Evolutionary conservation across 1,140 invertebrate species (phyloP).

Genomic region (Sycophaga agraensis): DNA sequence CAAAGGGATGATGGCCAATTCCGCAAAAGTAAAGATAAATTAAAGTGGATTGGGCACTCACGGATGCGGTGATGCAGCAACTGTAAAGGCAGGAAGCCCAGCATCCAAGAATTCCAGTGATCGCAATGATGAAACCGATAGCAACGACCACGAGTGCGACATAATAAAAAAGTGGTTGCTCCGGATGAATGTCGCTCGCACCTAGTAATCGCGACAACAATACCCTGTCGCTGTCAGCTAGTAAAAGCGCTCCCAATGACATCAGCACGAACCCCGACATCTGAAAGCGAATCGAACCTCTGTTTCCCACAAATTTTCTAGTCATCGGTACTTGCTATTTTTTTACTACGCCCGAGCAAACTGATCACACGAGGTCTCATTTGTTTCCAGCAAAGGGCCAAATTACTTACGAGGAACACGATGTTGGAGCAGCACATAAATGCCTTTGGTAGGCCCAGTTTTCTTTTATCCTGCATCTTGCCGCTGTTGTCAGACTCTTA

Average conservation of each 20-base stretch:
- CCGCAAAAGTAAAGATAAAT: background rate
- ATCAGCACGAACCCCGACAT: constrained; percentile 70
- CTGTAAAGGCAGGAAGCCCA: constrained; percentile 76
- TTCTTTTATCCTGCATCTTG: constrained; percentile 37
- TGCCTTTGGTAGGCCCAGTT: constrained; percentile 39
- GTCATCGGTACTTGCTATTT: too few species aligned
- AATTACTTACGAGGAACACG: constrained; percentile 50
- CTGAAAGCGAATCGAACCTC: constrained; percentile 49
- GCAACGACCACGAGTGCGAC: constrained; percentile 66
- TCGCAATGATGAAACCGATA: constrained; percentile 66
- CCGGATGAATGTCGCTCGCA: constrained; percentile 55
- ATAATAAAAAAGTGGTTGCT: constrained; percentile 74
- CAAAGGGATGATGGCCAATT: too few species aligned
- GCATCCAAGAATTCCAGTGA: constrained; percentile 71
- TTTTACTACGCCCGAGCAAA: background rate
- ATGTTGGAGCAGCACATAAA: constrained; percentile 54
- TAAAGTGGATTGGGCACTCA: constrained; percentile 50
- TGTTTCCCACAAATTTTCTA: too few species aligned
- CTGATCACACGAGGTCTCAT: too few species aligned
- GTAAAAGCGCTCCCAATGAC: constrained; percentile 68
- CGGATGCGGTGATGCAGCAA: constrained; percentile 68
- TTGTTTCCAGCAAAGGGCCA: too few species aligned
- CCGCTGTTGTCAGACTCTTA: background rate
- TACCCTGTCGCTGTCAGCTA: constrained; percentile 68
- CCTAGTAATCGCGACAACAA: constrained; percentile 68